phyloP scores from a whole-genome alignment of 2,888 invertebrate species.

The Helicoverpa assulta region DNA sequence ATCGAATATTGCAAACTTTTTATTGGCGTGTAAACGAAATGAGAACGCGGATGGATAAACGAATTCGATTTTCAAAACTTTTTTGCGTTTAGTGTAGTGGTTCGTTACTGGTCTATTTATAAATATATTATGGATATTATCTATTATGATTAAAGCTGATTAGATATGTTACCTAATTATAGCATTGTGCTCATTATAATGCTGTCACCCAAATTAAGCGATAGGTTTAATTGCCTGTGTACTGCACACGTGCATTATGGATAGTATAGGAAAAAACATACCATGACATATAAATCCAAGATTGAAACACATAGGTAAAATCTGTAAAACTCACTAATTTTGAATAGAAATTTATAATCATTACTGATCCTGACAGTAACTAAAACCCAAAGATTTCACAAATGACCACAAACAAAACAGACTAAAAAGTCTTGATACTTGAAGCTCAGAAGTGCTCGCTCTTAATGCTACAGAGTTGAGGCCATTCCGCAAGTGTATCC shows the following conservation, averaged over 20 bases:
- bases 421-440: slow-evolving; percentile 1
- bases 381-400: background rate
- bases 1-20: slow-evolving; percentile 31
- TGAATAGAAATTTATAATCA: no score
- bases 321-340: no score
- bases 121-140: background rate
- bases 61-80: slow-evolving; percentile 33
- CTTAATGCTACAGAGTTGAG: slow-evolving; percentile 15
- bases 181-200: no score
- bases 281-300: no score
- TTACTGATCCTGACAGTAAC: background rate
- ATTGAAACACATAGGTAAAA: no score
- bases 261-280: no score
- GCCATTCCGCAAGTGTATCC: slow-evolving; percentile 33
- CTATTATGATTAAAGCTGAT: background rate
- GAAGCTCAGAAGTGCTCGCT: slow-evolving; percentile 11
- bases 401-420: background rate
- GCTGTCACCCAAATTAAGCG: background rate
- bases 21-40: slow-evolving; percentile 34
- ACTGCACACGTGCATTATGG: no score
- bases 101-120: slow-evolving; percentile 6
- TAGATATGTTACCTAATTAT: background rate
- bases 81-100: slow-evolving; percentile 12
- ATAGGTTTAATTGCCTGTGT: no score
- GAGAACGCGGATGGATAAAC: slow-evolving; percentile 32